phyloP scores from a whole-genome alignment of 2,797 vertebrate species.

The Lagodon rhomboides region DNA sequence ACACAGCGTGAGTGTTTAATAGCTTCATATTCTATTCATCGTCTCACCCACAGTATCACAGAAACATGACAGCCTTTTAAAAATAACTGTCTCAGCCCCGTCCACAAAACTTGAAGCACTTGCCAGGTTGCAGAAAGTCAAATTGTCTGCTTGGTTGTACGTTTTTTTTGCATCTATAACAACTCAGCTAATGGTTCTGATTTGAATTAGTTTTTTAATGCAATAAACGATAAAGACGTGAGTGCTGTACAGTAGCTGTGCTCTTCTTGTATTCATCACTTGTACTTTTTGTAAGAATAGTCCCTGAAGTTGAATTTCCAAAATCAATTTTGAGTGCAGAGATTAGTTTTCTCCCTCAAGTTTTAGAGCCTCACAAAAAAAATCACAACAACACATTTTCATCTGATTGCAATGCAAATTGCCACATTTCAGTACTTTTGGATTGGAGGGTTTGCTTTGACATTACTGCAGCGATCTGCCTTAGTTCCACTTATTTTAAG shows the following conservation, averaged over 20 bases:
- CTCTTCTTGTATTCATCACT: not conserved
- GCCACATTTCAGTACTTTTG: not conserved
- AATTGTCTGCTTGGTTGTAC: not conserved
- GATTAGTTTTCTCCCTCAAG: conserved; percentile 3
- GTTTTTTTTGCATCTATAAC: no score
- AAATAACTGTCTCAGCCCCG: conserved; percentile 28
- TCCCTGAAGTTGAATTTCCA: not conserved
- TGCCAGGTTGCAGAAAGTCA: conserved; percentile 47
- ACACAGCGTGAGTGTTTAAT: conserved; percentile 1
- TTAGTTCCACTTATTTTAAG: not conserved
- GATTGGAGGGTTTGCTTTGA: not conserved
- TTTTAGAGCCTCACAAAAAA: not conserved
- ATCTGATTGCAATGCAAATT: not conserved
- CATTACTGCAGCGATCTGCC: not conserved
- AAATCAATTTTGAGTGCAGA: not conserved
- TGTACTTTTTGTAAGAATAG: not conserved
- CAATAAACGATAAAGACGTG: not conserved
- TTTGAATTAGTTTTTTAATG: not conserved
- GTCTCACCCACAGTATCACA: conserved; percentile 14
- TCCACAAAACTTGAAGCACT: conserved; percentile 20
- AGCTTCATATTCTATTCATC: conserved; percentile 2
- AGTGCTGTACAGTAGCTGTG: not conserved
- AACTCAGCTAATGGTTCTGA: not conserved
- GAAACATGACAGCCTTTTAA: conserved; percentile 20
- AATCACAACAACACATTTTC: not conserved